phyloP scores from a whole-genome alignment of 1,140 invertebrate genomes.

The Habropoda laboriosa region DNA sequence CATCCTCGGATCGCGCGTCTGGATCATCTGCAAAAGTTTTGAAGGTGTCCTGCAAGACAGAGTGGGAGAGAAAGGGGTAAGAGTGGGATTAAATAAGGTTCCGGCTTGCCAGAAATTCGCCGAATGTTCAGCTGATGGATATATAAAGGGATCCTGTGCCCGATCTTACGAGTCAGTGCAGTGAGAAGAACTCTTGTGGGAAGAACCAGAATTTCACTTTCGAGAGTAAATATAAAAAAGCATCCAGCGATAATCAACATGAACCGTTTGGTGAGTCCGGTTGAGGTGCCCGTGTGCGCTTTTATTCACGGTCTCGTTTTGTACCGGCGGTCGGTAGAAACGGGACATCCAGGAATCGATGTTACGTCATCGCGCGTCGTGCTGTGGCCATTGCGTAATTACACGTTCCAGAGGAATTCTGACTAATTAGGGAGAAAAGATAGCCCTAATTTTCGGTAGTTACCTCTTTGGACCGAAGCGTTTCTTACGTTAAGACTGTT shows the following conservation, averaged over 20 bases:
- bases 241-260: conserved; percentile 36
- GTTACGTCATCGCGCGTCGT: background rate
- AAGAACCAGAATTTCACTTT: background rate
- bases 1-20: background rate
- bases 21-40: conserved; percentile 57
- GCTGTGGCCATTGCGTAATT: background rate
- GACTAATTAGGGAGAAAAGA: no score
- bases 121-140: conserved; percentile 63
- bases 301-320: background rate
- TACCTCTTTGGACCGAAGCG: no score
- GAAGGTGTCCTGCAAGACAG: conserved; percentile 22
- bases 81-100: conserved; percentile 58
- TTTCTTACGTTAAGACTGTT: no score
- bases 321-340: background rate
- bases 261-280: conserved; percentile 57
- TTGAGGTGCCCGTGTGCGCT: background rate
- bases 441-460: no score
- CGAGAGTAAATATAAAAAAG: background rate
- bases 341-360: background rate
- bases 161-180: conserved; percentile 60
- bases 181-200: conserved; percentile 43
- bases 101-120: conserved; percentile 52
- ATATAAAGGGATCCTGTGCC: conserved; percentile 64
- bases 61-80: conserved; percentile 44
- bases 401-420: no score